Evolutionary conservation across 1,140 invertebrate species (phyloP), one percentile per base, ranked within the genome.

Genomic region (Papilio machaon): DNA sequence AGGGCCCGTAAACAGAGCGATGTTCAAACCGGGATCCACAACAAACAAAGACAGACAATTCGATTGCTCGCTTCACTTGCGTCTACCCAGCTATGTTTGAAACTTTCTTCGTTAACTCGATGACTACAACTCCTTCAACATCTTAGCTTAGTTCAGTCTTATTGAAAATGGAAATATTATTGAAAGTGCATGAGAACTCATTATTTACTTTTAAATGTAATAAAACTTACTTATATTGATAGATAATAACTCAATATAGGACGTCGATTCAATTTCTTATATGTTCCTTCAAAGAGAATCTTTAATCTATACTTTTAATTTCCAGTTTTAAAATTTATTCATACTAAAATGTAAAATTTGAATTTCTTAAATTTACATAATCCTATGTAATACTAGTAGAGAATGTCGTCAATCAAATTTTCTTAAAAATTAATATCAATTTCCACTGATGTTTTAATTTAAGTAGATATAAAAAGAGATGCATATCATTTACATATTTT

Each of bases 21-120:
- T 70, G 30, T 35, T 70, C 64, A 35, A 70, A 35, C 23, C 30
- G 64, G 64, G 64, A 70, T 70, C 10, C 23, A 70, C 23, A 70
- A 70, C 30, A 70, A 70, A 70, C 23, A 70, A 35, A 70, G 30
- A 35, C 35, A 70, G 23, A 70, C 64, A 70, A 70, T 70, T 70
- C 64, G 30, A 70, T 70, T 70, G 64, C 30, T 1, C 64, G 11
- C 23, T 15, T 70, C 30, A 70, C 64, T 70, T 70, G 64, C 30
- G 11, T 38, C 64, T 35, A 38, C 30, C 15, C 23, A 30, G 23
- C 23, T 23, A 70, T 70, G 30, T 70, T 70, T 15, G 64, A 35
- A 70, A 70, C 64, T 70, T 70, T 35, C 30, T 70, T 70, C 11
- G 64, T 70, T 70, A 70, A 70, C 23, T 70, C 13, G 15, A 70